phyloP scores from a whole-genome alignment of 2,888 invertebrate genomes.

The Eristalis intricaria region DNA sequence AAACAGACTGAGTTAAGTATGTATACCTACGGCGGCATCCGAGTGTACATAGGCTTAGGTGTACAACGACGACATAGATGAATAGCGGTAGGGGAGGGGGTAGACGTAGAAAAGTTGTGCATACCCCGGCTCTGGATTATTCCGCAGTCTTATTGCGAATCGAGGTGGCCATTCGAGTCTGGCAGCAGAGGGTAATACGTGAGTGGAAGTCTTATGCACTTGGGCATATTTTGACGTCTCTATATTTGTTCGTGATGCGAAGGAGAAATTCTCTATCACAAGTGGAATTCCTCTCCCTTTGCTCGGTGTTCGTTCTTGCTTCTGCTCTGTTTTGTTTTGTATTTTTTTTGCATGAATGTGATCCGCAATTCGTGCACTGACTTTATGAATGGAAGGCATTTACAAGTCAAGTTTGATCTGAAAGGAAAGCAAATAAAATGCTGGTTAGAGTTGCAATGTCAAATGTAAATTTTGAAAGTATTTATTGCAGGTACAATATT shows the following conservation, averaged over 20 bases:
- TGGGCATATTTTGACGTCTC: slow-evolving; percentile 40
- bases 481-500: not conserved
- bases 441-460: not conserved
- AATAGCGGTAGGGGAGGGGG: not conserved
- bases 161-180: slow-evolving; percentile 40
- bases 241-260: slow-evolving; percentile 12
- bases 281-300: slow-evolving; percentile 25
- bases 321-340: not conserved
- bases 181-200: slow-evolving; percentile 37
- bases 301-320: not conserved
- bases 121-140: slow-evolving; percentile 48
- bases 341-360: not conserved
- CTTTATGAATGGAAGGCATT: slow-evolving; percentile 44
- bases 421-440: slow-evolving; percentile 9
- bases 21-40: not conserved
- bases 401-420: not conserved
- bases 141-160: slow-evolving; percentile 54
- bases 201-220: slow-evolving; percentile 65
- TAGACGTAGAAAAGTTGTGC: slow-evolving; percentile 3
- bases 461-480: not conserved
- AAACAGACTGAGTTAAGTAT: slow-evolving; percentile 9
- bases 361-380: slow-evolving; percentile 26
- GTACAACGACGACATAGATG: not conserved
- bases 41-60: slow-evolving; percentile 8
- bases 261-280: slow-evolving; percentile 61